phyloP scores from a whole-genome alignment of 1,140 invertebrate genomes.

The Odontomachus brunneus region DNA sequence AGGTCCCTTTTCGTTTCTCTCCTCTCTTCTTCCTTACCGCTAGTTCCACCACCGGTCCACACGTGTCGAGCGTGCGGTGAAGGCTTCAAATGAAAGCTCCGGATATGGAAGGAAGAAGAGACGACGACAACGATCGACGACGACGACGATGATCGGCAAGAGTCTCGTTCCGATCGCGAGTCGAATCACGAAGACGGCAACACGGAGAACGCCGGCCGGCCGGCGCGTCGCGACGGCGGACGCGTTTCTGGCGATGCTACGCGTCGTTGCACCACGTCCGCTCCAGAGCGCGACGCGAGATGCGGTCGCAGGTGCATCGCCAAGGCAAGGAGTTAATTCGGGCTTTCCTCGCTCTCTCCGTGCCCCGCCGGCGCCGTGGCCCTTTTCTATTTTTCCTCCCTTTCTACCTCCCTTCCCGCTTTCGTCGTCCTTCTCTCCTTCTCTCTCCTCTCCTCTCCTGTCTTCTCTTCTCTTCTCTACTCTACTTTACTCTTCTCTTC shows the following conservation, averaged over 20 bases:
- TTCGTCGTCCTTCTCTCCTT: conserved; percentile 5
- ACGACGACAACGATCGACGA: neutral
- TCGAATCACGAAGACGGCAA: neutral
- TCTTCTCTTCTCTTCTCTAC: conserved; percentile 16
- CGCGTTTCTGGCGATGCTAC: conserved; percentile 47
- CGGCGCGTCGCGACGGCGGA: conserved; percentile 52
- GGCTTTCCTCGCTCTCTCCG: conserved; percentile 69
- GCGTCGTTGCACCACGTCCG: conserved; percentile 32
- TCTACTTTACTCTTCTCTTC: conserved; percentile 16
- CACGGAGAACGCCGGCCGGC: conserved; percentile 50
- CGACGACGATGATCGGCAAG: neutral
- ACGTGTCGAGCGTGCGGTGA: neutral
- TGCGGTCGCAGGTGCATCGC: conserved; percentile 72
- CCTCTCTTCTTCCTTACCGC: conserved; percentile 15
- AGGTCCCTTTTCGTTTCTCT: neutral
- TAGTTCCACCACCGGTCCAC: neutral
- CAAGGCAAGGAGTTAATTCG: conserved; percentile 79
- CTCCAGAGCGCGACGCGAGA: conserved; percentile 65
- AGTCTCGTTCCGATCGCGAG: neutral
- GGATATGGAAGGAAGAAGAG: neutral
- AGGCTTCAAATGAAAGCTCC: neutral
- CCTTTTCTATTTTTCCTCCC: conserved; percentile 28
- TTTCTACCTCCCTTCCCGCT: conserved; percentile 22
- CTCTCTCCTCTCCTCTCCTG: neutral
- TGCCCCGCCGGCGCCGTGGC: conserved; percentile 9